A percentile compares a stretch with the other conserved stretches of the same genome.
These are phyloP conservation scores for Asobara japonica DNA, from an alignment of 1,140 invertebrate species.

Conservation along the genomic window DNA sequence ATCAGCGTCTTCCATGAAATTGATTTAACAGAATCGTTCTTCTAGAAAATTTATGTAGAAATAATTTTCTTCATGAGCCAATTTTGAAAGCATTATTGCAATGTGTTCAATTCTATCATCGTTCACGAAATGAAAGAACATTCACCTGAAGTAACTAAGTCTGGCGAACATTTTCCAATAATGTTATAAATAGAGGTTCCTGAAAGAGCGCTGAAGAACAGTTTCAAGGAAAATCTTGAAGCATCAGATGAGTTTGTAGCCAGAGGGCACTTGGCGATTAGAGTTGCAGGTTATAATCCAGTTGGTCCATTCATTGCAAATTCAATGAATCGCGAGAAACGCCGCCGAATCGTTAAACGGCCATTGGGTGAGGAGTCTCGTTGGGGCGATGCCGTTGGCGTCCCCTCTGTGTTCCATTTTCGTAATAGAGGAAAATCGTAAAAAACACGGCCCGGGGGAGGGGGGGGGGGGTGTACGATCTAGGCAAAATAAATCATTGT, in stretches of 20 bases:
- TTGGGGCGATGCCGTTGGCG: neutral
- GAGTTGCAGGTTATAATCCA: constrained; percentile 13
- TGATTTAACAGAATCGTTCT: no score
- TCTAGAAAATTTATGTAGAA: no score
- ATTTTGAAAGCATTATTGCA: no score
- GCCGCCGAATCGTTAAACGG: constrained; percentile 36
- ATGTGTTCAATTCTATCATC: no score
- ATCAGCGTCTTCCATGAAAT: no score
- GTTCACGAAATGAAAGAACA: neutral
- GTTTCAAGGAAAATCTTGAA: neutral
- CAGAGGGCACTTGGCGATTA: neutral
- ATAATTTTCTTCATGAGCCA: no score
- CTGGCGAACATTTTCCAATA: neutral
- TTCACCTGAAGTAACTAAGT: no score
- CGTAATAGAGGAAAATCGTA: constrained; percentile 9
- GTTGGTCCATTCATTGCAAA: constrained; percentile 36
- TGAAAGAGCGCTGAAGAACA: neutral
- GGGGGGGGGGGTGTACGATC: neutral
- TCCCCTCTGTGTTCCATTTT: neutral
- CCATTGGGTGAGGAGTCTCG: constrained; percentile 31
- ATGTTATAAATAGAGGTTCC: neutral
- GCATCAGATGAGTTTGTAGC: neutral
- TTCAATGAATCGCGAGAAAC: constrained; percentile 37
- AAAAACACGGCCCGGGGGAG: neutral
- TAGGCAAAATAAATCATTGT: no score